These are phyloP conservation scores for Carassius auratus DNA, from an alignment of 2,113 vertebrate species.

Conservation along the genomic window DNA sequence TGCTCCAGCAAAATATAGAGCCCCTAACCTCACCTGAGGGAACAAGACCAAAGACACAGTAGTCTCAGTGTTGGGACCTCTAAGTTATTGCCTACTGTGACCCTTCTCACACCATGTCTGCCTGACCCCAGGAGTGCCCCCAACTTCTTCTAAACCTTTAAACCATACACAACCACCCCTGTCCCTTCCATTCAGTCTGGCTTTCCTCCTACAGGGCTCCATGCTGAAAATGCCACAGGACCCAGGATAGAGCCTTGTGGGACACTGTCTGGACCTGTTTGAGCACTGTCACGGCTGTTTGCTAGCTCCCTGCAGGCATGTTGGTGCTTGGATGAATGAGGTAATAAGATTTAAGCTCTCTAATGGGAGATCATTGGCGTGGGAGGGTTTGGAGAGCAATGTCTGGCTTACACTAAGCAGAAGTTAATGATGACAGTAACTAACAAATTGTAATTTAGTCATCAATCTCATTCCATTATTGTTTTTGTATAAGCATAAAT, in stretches of 20 bases:
- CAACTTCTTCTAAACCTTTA: conserved; percentile 49
- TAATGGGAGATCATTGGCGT: conserved; percentile 66
- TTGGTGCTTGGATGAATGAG: conserved; percentile 61
- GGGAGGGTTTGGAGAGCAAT: conserved; percentile 50
- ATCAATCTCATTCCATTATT: conserved; percentile 45
- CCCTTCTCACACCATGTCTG: conserved; percentile 48
- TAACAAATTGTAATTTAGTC: conserved; percentile 52
- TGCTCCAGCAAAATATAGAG: conserved; percentile 44
- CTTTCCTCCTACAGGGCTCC: conserved; percentile 70
- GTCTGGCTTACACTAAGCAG: conserved; percentile 51
- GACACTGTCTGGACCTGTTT: conserved; percentile 72
- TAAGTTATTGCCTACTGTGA: conserved; percentile 50
- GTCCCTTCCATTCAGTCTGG: conserved; percentile 54
- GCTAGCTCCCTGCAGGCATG: conserved; percentile 51
- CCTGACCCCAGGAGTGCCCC: conserved; percentile 57
- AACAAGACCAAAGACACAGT: conserved; percentile 49
- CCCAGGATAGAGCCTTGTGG: conserved; percentile 61
- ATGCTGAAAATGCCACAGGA: conserved; percentile 62
- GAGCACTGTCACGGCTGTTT: conserved; percentile 59
- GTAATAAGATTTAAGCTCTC: conserved; percentile 65
- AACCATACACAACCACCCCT: conserved; percentile 53
- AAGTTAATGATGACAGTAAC: conserved; percentile 58
- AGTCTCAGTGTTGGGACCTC: conserved; percentile 51
- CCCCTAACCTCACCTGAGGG: conserved; percentile 57
- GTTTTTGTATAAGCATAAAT: neutral